Evolutionary conservation across 2,113 vertebrate species (phyloP).

Genomic region (Collichthys lucidus): DNA sequence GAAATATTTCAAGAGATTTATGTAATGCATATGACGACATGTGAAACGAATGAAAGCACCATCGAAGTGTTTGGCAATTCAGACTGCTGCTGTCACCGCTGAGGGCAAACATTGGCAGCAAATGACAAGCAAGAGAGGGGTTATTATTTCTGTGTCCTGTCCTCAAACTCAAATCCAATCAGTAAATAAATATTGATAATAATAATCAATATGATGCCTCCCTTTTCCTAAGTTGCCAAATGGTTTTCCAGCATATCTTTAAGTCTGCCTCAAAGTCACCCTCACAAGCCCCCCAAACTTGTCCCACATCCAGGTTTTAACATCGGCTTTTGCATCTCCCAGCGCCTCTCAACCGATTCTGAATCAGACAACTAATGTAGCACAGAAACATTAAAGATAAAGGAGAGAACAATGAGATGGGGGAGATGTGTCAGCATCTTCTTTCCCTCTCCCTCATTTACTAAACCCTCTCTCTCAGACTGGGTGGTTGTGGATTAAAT

Average conservation of each 20-base stretch:
- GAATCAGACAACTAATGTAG: not conserved
- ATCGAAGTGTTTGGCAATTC: not conserved
- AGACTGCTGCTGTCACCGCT: not conserved
- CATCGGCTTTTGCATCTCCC: not conserved
- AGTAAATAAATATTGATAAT: not conserved
- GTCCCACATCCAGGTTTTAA: not conserved
- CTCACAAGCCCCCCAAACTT: not conserved
- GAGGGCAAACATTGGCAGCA: not conserved
- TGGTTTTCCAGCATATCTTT: not conserved
- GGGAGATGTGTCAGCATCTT: constrained; percentile 32
- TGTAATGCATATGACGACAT: not conserved
- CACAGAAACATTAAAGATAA: not conserved
- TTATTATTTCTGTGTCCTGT: not conserved
- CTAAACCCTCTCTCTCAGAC: constrained; percentile 43
- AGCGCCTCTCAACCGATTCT: not conserved
- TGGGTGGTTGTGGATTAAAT: constrained; percentile 68
- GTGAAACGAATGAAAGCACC: not conserved
- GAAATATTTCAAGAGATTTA: constrained; percentile 20
- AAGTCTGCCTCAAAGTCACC: not conserved
- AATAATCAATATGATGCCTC: not conserved
- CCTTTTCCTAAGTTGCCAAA: not conserved
- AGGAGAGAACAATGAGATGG: constrained; percentile 5
- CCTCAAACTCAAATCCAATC: not conserved
- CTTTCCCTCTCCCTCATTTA: constrained; percentile 29
- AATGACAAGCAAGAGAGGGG: not conserved